These are phyloP conservation scores for Rhagium mordax DNA, from an alignment of 2,888 invertebrate species.

Conservation along the genomic window DNA sequence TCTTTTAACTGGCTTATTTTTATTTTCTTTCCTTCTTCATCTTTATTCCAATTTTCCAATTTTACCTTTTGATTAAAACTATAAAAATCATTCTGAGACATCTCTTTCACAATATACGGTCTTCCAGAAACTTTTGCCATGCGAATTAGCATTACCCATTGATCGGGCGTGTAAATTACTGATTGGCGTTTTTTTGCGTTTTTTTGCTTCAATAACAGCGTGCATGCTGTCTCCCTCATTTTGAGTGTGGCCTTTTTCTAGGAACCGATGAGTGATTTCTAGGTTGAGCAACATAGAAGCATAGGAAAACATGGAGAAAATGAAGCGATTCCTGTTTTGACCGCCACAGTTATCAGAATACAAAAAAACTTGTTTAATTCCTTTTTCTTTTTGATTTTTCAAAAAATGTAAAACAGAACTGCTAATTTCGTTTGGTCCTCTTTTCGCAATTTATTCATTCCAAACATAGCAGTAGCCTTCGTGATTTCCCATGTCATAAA, in stretches of 20 bases:
- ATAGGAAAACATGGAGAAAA: conserved; percentile 34
- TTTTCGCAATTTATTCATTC: conserved; percentile 30
- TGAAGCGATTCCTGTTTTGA: conserved; percentile 35
- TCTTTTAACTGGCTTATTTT: no score
- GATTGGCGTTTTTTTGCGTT: conserved; percentile 29
- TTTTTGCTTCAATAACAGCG: conserved; percentile 26
- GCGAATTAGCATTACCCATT: conserved; percentile 34
- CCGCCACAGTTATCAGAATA: conserved; percentile 6
- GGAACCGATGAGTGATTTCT: conserved; percentile 17
- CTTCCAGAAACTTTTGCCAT: conserved; percentile 12
- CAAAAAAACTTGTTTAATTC: no score
- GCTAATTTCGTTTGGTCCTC: conserved; percentile 34
- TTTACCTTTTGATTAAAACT: conserved; percentile 15
- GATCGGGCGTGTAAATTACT: conserved; percentile 31
- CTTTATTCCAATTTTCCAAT: no score
- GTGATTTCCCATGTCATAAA: conserved; percentile 36
- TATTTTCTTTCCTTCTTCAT: no score
- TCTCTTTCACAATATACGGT: conserved; percentile 19
- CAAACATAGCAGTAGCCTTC: conserved; percentile 39
- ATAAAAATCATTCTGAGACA: conserved; percentile 26
- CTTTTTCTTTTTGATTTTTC: neutral
- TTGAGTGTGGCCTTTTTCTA: conserved; percentile 37
- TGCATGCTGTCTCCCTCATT: conserved; percentile 39
- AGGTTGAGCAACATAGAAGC: conserved; percentile 14
- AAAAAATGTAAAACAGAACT: conserved; percentile 37